Conservation (phyloP, 92 coral and sea anemone genomes). For the Palythoa heliodiscus region DNA sequence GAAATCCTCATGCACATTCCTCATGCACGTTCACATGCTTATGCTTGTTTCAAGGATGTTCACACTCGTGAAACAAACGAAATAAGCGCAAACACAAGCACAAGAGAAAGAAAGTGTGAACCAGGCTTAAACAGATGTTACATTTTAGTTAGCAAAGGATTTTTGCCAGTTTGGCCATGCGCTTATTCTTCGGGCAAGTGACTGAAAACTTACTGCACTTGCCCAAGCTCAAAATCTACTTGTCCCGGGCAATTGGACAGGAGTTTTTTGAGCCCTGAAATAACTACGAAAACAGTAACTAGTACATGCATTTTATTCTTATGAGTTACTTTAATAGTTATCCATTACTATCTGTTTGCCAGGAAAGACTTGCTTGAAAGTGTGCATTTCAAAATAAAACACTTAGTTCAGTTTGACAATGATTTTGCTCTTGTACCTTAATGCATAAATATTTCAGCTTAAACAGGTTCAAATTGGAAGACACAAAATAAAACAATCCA, state of each 20-base stretch:
- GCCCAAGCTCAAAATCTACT: not conserved
- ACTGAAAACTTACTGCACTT: too few species aligned
- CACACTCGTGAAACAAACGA: too few species aligned
- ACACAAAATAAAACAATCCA: slow-evolving; percentile 18
- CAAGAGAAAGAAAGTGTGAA: too few species aligned
- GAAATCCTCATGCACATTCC: too few species aligned
- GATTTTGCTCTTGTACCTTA: slow-evolving; percentile 30
- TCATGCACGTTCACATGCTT: too few species aligned
- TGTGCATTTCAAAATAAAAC: slow-evolving; percentile 37
- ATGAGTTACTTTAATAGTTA: slow-evolving; percentile 27
- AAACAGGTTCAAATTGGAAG: slow-evolving; percentile 37
- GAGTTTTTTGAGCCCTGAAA: not conserved
- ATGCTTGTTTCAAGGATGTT: too few species aligned
- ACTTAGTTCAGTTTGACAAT: slow-evolving; percentile 24
- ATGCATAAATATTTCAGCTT: slow-evolving; percentile 29
- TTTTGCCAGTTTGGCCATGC: not conserved
- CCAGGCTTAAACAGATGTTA: not conserved
- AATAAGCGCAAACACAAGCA: too few species aligned
- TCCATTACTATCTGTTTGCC: slow-evolving; percentile 25
- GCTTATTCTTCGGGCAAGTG: too few species aligned
- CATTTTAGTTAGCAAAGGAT: not conserved
- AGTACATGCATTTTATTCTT: slow-evolving; percentile 41
- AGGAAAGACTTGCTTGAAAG: slow-evolving; percentile 41
- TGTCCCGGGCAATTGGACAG: not conserved
- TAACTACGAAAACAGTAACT: slow-evolving; percentile 25